Evolutionary conservation across 2,888 invertebrate species (phyloP), one percentile per base, ranked within the genome.

Genomic region (Nasonia oneida): DNA sequence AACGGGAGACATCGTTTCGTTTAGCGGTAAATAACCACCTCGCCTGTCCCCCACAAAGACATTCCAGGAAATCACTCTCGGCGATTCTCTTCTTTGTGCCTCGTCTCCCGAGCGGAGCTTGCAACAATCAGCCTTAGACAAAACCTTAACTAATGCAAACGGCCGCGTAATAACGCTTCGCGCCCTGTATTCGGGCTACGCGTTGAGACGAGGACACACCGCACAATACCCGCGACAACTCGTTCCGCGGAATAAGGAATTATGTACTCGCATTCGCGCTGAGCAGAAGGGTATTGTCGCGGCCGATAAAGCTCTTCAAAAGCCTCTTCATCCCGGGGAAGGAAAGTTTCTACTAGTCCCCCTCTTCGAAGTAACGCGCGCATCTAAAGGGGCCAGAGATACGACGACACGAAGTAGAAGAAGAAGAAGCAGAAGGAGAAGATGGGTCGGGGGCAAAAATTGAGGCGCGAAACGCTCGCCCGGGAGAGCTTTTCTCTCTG

Each of bases 231-330:
- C 71, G 37, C 70, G 76, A 57, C 78, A 76, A 81, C 37, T 76
- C 76, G 53, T 80, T 80, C 37, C 50, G n/a, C n/a, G 61, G 33
- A 79, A 79, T 82, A 82, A 82, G 76, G 64, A 80, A 81, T 83
- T 81, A 84, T 77, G 67, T 84, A 73, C 77, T 71, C 18, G 57
- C 53, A 50, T 18, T 37, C 6, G 57, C 6, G 29, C 39, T 50
- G 29, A 57, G 76, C 37, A 76, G 42, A 61, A 64, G 71, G n/a
- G 50, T 47, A 85, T 85, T 85, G 77, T 81, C 42, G 73, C 23
- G 57, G 6, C 77, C 73, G 86, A 86, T 86, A 83, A 83, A 84
- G 84, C 75, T 12, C 47, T 50, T 80, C 64, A 83, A 85, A 77
- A 81, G 78, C 86, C 78, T 86, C 82, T 83, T 83, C 83, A 83